Evolutionary conservation across 2,888 invertebrate genomes (phyloP).

Genomic region (Teinopalpus imperialis): DNA sequence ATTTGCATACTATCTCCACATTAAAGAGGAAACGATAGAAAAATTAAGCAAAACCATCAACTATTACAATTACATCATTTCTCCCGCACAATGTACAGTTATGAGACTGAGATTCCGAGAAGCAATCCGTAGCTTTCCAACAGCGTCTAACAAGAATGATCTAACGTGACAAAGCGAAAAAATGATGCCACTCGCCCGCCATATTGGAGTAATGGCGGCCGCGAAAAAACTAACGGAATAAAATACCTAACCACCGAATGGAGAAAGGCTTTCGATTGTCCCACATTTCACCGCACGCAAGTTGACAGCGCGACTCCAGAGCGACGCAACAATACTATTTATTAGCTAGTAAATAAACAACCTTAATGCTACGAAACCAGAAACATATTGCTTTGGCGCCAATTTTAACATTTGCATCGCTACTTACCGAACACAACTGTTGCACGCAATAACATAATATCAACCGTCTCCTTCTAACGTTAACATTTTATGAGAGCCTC

Average conservation of each 20-base stretch:
- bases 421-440: slow-evolving; percentile 52
- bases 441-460: slow-evolving; percentile 56
- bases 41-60: slow-evolving; percentile 33
- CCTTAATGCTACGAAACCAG: slow-evolving; percentile 51
- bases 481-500: slow-evolving; percentile 41
- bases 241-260: slow-evolving; percentile 75
- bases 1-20: too few species aligned
- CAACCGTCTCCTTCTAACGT: slow-evolving; percentile 51
- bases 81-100: slow-evolving; percentile 61
- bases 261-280: slow-evolving; percentile 83
- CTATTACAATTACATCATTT: slow-evolving; percentile 71
- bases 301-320: slow-evolving; percentile 54
- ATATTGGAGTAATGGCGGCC: slow-evolving; percentile 76
- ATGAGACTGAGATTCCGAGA: slow-evolving; percentile 65
- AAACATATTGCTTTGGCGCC: slow-evolving; percentile 56
- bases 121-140: slow-evolving; percentile 73
- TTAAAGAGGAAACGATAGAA: slow-evolving; percentile 26
- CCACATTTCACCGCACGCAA: slow-evolving; percentile 78
- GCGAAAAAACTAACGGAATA: slow-evolving; percentile 81
- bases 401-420: slow-evolving; percentile 53
- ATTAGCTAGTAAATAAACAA: slow-evolving; percentile 44
- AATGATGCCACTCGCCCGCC: slow-evolving; percentile 73
- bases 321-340: slow-evolving; percentile 52
- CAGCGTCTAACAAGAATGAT: slow-evolving; percentile 76
- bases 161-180: slow-evolving; percentile 81